Base-by-base conservation (phyloP, 2,888 invertebrate species). In the Lepeophtheirus nordmannii region DNA sequence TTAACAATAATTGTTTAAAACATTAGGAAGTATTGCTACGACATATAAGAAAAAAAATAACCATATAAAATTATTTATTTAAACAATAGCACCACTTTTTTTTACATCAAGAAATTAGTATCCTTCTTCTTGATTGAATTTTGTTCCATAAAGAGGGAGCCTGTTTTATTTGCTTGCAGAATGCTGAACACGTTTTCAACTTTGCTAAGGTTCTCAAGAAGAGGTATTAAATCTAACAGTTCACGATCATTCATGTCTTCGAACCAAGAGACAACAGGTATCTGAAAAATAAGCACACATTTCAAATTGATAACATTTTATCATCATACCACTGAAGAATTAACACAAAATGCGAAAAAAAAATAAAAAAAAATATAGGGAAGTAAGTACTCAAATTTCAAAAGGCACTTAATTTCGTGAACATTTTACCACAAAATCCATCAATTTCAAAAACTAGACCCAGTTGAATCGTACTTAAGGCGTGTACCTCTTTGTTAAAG, bases 201-300 rank as follows among this genome's bases (percentile, higher is more conserved):
- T 80, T 87, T 89, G 79, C 92, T 89, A 72, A 99, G 82, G 77
- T 89, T 89, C 79, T 98, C 97, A 79, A 99, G 91, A 78, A 96
- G 89, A 72, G 97, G 97, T 78, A 98, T 88, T 76, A 98, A 82
- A 80, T 98, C 96, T 74, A 92, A 82, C 71, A 98, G 83, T 79
- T 98, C 97, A 69, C 89, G 87, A 79, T 98, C 98, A 74, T 87
- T 86, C 84, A 90, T 89, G 79, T 98, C 98, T 79, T 99, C 97
- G 80, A 99, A 99, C 98, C 98, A 98, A 71, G 96, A 96, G 75
- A 91, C 89, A 71, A 98, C 96, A 75, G 97, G 94, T 77, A 98
- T 93, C 80, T 81, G 73, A 17, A 72, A 70, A 65, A 61, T 68
- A 65, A 67, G 68, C 65, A 7, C 30, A 30, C 7, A 30, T 30